Base-by-base conservation (phyloP, 2,797 vertebrate genomes). In the Craterocephalus amniculus region DNA sequence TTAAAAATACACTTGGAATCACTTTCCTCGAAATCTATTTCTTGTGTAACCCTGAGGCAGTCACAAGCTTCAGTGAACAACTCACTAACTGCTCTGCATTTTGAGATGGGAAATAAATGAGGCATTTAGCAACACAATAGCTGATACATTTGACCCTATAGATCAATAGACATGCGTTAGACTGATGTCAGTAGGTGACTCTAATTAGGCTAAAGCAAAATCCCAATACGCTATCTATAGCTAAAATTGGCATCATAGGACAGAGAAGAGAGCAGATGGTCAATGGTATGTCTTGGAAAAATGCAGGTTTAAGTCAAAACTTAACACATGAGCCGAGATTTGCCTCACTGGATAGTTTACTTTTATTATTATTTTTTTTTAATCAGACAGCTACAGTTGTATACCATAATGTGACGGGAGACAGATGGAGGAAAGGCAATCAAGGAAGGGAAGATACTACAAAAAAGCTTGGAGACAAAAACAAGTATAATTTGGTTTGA, bases 91-190 rank as follows among this genome's bases (percentile, higher is more conserved):
- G 78, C 72, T 78, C 73, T 67, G 70, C 61, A 60, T 81, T 87
- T 81, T 80, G 83, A 82, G 70, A 70, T 72, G 72, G 80, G 76
- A 88, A 88, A 90, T 85, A 88, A 90, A 89, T 81, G 73, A 81
- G 76, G 70, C 72, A 58, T 76, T 84, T 71, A 60, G 73, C 70
- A 69, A 87, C 73, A 82, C 80, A 85, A 85, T 89, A 87, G 86
- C 78, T 89, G 92, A 93, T 91, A 84, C 60, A 73, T 90, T 83
- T 93, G 90, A 91, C 87, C 77, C 67, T 34, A 7, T 48, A 82
- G 83, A 83, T 92, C 89, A 91, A 92, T 88, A 86, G 76, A 77
- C 81, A 87, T 92, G 90, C 58, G 34, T 92, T 92, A 91, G 65
- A 78, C 68, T 78, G 78, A 88, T 89, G 87, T 91, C 81, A 85